Evolutionary conservation across 2,797 vertebrate species (phyloP).

Genomic region (Tokudaia tokunoshimensis): DNA sequence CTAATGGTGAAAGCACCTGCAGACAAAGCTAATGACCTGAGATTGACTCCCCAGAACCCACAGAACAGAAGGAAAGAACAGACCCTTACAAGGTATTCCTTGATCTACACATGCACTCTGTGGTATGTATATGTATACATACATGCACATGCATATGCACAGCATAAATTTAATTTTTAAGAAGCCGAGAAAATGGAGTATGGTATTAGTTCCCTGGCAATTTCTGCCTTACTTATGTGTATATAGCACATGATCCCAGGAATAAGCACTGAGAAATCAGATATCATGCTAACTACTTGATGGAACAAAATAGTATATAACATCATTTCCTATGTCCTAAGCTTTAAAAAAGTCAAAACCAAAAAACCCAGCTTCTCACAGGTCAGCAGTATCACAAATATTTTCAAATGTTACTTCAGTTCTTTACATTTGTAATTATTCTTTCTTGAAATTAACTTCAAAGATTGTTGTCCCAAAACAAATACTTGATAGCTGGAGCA

Average conservation of each 20-base stretch:
- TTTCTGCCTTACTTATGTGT: not conserved
- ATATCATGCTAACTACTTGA: not conserved
- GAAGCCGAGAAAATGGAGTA: not conserved
- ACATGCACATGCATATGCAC: not conserved
- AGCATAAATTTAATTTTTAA: not conserved
- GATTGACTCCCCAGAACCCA: not conserved
- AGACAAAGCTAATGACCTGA: not conserved
- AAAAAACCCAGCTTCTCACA: too few species aligned
- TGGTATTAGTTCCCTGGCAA: not conserved
- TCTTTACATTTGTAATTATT: too few species aligned
- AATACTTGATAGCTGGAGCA: too few species aligned
- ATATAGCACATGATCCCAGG: not conserved
- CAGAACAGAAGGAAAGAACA: not conserved
- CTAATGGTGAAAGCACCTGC: not conserved
- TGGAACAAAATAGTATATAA: not conserved
- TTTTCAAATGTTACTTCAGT: too few species aligned
- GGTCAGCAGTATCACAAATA: too few species aligned
- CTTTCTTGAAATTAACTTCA: too few species aligned
- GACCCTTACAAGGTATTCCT: too few species aligned
- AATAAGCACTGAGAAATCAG: not conserved
- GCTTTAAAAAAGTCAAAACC: not conserved
- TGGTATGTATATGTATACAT: too few species aligned
- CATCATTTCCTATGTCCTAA: not conserved
- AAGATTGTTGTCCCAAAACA: too few species aligned
- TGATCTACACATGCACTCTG: too few species aligned